A percentile compares a stretch with the other conserved stretches of the same genome.
phyloP scores from a whole-genome alignment of 1,140 invertebrate species.

The Charaxes varanes region DNA sequence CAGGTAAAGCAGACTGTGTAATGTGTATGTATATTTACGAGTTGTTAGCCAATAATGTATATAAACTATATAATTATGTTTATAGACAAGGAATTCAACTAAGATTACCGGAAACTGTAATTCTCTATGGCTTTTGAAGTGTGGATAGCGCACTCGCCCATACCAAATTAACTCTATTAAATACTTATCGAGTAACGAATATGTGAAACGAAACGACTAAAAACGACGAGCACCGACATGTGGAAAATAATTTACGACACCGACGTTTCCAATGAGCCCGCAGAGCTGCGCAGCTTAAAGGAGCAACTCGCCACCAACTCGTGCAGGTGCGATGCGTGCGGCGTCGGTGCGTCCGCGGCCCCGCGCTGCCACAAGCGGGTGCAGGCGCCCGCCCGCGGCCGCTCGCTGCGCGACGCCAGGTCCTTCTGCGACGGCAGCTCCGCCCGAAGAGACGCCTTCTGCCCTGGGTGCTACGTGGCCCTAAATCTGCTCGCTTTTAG shows the following conservation, averaged over 20 bases:
- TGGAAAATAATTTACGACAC: constrained; percentile 15
- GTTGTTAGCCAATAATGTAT: too few relatives aligned
- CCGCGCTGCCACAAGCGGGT: constrained; percentile 1
- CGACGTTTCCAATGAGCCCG: constrained; percentile 21
- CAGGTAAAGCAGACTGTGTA: too few relatives aligned
- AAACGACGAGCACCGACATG: constrained; percentile 15
- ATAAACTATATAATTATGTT: too few relatives aligned
- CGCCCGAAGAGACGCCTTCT: constrained; percentile 12
- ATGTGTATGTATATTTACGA: too few relatives aligned
- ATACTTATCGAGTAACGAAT: too few relatives aligned
- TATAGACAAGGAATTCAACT: too few relatives aligned
- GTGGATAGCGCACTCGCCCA: too few relatives aligned
- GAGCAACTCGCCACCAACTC: constrained; percentile 31
- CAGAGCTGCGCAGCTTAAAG: constrained; percentile 35
- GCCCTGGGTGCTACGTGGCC: constrained; percentile 42
- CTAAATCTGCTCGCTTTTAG: constrained; percentile 26
- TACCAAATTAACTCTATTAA: too few relatives aligned
- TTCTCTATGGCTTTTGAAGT: too few relatives aligned
- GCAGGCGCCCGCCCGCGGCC: not conserved
- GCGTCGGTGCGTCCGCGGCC: too few relatives aligned
- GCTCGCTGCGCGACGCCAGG: not conserved
- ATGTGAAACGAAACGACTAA: too few relatives aligned
- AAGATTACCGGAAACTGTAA: too few relatives aligned
- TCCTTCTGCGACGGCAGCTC: not conserved
- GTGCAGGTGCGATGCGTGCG: constrained; percentile 34